Evolutionary conservation across 2,888 invertebrate genomes (phyloP).

Genomic region (Zygothrica quintamaculata): DNA sequence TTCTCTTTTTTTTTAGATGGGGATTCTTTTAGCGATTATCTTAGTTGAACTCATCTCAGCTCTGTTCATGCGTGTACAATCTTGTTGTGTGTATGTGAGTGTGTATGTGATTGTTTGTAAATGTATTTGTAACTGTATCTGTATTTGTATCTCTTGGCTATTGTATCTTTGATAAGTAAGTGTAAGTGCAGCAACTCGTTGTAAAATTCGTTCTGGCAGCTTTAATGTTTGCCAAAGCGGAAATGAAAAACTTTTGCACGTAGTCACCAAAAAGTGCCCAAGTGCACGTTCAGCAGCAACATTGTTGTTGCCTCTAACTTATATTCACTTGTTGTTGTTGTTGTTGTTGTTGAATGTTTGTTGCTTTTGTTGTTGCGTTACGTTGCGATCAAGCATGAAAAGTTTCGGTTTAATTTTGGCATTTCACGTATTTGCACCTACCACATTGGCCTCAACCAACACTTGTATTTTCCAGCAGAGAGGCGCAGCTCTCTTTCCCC

Average conservation of each 20-base stretch:
- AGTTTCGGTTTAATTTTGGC: conserved; percentile 80
- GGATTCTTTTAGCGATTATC: conserved; percentile 17
- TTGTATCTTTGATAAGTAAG: conserved; percentile 2
- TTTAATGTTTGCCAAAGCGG: conserved; percentile 80
- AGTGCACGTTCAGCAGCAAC: conserved; percentile 64
- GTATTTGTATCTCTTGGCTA: conserved; percentile 9
- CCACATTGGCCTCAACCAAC: conserved; percentile 50
- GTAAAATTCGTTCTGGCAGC: conserved; percentile 76
- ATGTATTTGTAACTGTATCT: conserved; percentile 18
- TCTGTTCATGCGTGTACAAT: conserved; percentile 46
- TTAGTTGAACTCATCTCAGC: conserved; percentile 15
- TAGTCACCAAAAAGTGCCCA: conserved; percentile 74
- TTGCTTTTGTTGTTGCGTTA: conserved; percentile 26
- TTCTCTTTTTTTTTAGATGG: conserved; percentile 58
- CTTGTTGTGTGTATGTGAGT: conserved; percentile 26
- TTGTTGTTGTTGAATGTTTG: conserved; percentile 21
- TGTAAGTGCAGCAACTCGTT: conserved; percentile 48
- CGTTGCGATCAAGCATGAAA: conserved; percentile 79
- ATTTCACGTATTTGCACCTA: conserved; percentile 65
- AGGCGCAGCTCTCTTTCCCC: neutral
- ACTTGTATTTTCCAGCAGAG: conserved; percentile 53
- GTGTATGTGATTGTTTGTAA: conserved; percentile 17
- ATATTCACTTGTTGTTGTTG: neutral
- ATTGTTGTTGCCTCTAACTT: conserved; percentile 22
- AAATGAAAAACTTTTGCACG: conserved; percentile 80